These are phyloP conservation scores for Phalacrocorax carbo DNA, from an alignment of 2,113 vertebrate species.

Conservation along the genomic window DNA sequence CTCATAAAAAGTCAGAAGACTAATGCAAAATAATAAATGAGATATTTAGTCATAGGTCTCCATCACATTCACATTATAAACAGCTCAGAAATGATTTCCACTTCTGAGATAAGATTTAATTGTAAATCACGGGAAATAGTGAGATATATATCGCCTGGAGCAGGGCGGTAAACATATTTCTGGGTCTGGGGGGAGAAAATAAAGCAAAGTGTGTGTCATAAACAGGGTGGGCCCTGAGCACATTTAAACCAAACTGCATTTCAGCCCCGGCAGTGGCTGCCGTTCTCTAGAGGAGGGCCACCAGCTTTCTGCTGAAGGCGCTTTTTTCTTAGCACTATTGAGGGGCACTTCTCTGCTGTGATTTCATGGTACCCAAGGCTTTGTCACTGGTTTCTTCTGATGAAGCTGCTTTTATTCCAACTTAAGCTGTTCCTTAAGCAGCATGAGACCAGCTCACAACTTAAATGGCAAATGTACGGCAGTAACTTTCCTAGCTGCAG, in stretches of 20 bases:
- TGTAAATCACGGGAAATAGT: conserved; percentile 37
- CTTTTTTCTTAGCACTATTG: background rate
- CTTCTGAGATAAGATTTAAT: conserved; percentile 26
- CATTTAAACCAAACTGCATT: background rate
- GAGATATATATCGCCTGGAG: conserved; percentile 25
- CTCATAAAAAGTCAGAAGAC: conserved; percentile 37
- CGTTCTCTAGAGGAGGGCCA: background rate
- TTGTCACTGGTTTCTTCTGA: conserved; percentile 33
- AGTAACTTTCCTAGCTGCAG: conserved; percentile 48
- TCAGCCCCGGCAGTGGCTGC: background rate
- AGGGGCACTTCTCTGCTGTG: background rate
- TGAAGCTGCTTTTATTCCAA: conserved; percentile 26
- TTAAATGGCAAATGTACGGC: conserved; percentile 29
- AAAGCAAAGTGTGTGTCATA: background rate
- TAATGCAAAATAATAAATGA: conserved; percentile 58
- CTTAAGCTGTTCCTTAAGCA: conserved; percentile 29
- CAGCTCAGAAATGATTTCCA: conserved; percentile 18
- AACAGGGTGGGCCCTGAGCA: background rate
- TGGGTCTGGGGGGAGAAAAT: conserved; percentile 38
- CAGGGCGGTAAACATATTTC: conserved; percentile 43
- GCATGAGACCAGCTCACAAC: conserved; percentile 33
- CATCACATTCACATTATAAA: background rate
- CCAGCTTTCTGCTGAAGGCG: conserved; percentile 7
- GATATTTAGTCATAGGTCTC: conserved; percentile 57
- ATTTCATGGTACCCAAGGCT: conserved; percentile 8